Evolutionary conservation across 2,797 vertebrate genomes (phyloP).

Genomic region (Spinus olivaceus): DNA sequence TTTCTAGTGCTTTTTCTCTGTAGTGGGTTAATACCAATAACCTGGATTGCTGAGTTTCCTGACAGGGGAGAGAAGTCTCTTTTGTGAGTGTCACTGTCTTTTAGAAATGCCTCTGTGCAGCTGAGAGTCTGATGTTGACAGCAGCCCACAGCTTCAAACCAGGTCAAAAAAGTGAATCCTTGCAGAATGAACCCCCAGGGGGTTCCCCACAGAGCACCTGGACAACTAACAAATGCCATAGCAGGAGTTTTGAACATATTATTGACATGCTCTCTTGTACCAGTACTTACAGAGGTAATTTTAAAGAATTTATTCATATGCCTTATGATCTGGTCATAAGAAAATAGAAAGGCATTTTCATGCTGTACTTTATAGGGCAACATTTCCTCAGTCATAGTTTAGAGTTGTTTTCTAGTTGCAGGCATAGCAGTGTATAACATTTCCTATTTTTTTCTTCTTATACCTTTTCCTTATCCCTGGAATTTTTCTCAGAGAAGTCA

Average conservation of each 20-base stretch:
- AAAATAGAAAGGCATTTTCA: background rate
- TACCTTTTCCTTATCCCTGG: background rate
- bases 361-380: background rate
- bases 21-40: background rate
- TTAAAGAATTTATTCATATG: background rate
- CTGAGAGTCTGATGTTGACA: background rate
- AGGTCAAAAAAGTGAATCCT: background rate
- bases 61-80: background rate
- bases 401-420: background rate
- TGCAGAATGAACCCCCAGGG: background rate
- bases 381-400: background rate
- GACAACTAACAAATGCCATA: background rate
- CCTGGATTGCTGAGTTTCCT: background rate
- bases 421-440: fast-evolving
- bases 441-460: background rate
- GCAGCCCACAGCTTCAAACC: background rate
- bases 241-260: background rate
- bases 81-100: background rate
- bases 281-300: background rate
- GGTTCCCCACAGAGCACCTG: background rate
- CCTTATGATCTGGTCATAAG: background rate
- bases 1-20: background rate
- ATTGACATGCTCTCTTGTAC: background rate
- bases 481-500: background rate
- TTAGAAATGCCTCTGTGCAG: background rate